Conservation (phyloP, 2,113 vertebrate species). For the Chlamydotis undulata region DNA sequence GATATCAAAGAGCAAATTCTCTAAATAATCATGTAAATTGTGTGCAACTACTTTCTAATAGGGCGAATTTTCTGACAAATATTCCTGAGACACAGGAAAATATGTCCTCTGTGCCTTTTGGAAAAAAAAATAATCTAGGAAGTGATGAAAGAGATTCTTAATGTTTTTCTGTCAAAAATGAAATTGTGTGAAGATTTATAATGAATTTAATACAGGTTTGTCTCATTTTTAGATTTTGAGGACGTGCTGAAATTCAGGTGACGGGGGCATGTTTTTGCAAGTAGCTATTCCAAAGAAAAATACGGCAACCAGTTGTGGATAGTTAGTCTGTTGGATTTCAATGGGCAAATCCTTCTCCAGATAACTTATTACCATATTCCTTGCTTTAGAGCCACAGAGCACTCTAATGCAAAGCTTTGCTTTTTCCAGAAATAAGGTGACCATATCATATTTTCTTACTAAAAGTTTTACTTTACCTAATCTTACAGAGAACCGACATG, state of each 20-base stretch:
- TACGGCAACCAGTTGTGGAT: neutral
- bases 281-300: neutral
- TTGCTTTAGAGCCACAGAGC: neutral
- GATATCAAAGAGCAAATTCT: neutral
- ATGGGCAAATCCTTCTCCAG: neutral
- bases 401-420: neutral
- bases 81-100: neutral
- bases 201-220: neutral
- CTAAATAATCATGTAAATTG: neutral
- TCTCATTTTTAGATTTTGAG: neutral
- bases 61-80: neutral
- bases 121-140: neutral
- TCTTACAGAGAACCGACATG: neutral
- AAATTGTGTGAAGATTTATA: neutral
- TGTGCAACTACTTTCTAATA: neutral
- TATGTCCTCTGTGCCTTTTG: neutral
- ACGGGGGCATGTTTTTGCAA: neutral
- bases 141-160: neutral
- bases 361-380: neutral
- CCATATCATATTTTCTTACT: neutral
- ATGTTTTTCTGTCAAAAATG: neutral
- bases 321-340: neutral
- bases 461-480: neutral
- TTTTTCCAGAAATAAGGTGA: constrained; percentile 10
- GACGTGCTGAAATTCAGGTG: neutral